A percentile compares a stretch with the other conserved stretches of the same genome.
phyloP scores from a whole-genome alignment of 2,113 vertebrate genomes.

The Erythrocebus patas region DNA sequence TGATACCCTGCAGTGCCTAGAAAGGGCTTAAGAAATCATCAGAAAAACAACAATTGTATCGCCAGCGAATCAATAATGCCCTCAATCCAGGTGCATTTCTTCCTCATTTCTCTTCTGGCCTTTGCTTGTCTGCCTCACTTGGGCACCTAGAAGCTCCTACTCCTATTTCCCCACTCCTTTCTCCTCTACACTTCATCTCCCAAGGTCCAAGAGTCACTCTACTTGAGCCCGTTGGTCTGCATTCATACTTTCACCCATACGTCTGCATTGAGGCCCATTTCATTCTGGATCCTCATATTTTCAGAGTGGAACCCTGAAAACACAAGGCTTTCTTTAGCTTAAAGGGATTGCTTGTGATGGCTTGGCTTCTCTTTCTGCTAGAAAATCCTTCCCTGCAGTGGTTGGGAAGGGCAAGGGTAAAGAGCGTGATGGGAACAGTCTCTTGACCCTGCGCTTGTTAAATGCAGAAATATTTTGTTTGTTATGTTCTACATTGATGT shows the following conservation, averaged over 20 bases:
- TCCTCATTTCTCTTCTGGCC: neutral
- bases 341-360: neutral
- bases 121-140: neutral
- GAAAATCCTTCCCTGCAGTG: neutral
- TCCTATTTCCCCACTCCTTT: neutral
- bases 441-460: neutral
- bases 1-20: neutral
- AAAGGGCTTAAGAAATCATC: neutral
- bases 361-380: neutral
- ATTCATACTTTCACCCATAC: neutral
- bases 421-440: neutral
- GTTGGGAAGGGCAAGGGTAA: fast-evolving
- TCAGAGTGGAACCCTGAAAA: neutral
- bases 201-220: neutral
- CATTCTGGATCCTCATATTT: neutral
- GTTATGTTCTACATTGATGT: neutral
- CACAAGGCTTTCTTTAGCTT: neutral
- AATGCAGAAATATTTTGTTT: neutral
- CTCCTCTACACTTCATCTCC: neutral
- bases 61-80: neutral
- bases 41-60: neutral
- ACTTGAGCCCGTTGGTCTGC: neutral
- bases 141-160: neutral
- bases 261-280: neutral
- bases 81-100: neutral